Evolutionary conservation across 2,888 invertebrate genomes (phyloP), one percentile per base, ranked within the genome.

Genomic region (Agonopterix alstromeriana): DNA sequence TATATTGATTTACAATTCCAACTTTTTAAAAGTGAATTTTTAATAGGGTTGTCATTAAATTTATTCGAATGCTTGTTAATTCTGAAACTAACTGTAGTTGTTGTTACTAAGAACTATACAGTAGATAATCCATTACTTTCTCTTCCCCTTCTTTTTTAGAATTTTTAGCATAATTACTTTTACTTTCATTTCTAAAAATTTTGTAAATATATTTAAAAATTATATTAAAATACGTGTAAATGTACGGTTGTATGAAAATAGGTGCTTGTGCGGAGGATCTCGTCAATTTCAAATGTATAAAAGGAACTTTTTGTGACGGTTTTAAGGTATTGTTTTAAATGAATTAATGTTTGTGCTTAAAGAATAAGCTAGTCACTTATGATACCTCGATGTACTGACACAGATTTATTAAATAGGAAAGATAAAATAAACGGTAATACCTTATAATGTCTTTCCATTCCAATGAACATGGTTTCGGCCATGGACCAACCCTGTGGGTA

Each of bases 251-350:
- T 85, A 84, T 80, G 68, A 78, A 80, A 73, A 71, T 87, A 87
- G 86, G 87, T 85, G 87, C 87, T 88, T 87, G 79, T 75, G 84
- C 82, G 67, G 73, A 80, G 69, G 74, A 77, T 77, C 67, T 78
- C 70, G 87, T 87, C 87, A 87, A 88, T 87, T 88, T 82, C 63
- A 63, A 72, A 75, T 75, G 59, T 70, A 65, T 82, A 73, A 76
- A 77, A 77, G 77, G 71, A 59, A 67, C 70, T 76, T 69, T 65
- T 68, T 70, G 63, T 74, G 56, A 60, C 61, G 67, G 66, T 67
- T 72, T 58, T 73, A 70, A 67, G 60, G 51, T 71, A 65, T 77
- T 70, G 66, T 70, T 70, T 70, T 27, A 27, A 73, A 60, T 49
- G 49, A 68, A 67, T 67, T 63, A 71, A 73, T 73, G 70, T 74